A percentile compares a stretch with the other conserved stretches of the same genome.
phyloP scores from a whole-genome alignment of 2,113 vertebrate genomes.

The Oenanthe melanoleuca region DNA sequence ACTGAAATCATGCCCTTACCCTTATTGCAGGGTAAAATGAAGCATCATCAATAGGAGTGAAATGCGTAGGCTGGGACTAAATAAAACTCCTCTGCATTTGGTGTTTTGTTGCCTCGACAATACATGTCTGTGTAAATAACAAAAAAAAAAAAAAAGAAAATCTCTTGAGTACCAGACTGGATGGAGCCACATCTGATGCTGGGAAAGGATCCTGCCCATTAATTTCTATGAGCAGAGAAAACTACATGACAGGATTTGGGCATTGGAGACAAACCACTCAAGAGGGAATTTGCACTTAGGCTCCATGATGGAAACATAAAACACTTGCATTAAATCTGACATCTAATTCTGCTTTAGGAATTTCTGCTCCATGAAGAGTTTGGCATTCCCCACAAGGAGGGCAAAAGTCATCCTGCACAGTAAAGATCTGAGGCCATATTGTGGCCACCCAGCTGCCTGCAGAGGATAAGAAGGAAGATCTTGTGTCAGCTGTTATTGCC shows the following conservation, averaged over 20 bases:
- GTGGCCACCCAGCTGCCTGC: not conserved
- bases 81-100: not conserved
- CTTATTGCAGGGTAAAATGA: not conserved
- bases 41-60: not conserved
- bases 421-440: not conserved
- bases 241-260: not conserved
- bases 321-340: not conserved
- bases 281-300: not conserved
- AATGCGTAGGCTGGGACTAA: not conserved
- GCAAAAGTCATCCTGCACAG: not conserved
- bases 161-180: not conserved
- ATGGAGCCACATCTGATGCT: not conserved
- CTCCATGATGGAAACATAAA: not conserved
- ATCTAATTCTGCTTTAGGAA: not conserved
- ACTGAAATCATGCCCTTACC: not conserved
- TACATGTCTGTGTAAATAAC: not conserved
- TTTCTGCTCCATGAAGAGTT: not conserved
- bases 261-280: not conserved
- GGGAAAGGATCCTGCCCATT: not conserved
- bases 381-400: not conserved
- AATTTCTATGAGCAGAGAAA: not conserved
- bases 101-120: not conserved
- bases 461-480: not conserved
- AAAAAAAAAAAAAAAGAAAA: not conserved
- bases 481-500: not conserved